Evolutionary conservation across 2,888 invertebrate species (phyloP).

Genomic region (Tachystola acroxantha): DNA sequence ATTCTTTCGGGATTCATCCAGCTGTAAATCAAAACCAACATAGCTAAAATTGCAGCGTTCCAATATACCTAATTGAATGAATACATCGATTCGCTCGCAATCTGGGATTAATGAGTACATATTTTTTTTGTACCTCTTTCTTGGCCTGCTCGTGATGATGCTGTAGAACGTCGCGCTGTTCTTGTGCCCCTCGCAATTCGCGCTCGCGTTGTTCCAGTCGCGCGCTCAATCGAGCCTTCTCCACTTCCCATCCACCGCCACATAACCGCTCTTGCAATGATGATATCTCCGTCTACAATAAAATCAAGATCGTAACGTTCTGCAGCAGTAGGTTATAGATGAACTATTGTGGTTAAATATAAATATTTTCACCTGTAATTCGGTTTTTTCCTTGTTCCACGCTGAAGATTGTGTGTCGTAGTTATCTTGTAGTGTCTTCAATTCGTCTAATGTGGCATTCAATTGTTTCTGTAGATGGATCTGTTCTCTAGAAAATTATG

Average conservation of each 20-base stretch:
- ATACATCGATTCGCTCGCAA: too few relatives aligned
- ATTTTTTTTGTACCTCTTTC: constrained; percentile 64
- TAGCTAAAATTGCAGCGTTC: neutral
- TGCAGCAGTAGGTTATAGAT: neutral
- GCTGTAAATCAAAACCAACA: constrained; percentile 47
- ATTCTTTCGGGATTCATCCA: constrained; percentile 88
- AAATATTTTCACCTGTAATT: constrained; percentile 76
- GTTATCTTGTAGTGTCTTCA: constrained; percentile 81
- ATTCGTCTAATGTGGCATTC: constrained; percentile 78
- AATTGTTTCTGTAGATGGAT: constrained; percentile 80
- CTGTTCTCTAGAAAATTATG: constrained; percentile 73
- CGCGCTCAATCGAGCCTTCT: constrained; percentile 83
- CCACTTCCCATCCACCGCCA: constrained; percentile 80
- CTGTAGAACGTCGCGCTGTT: constrained; percentile 84
- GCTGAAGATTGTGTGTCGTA: constrained; percentile 81
- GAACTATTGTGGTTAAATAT: neutral
- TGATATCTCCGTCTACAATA: constrained; percentile 51
- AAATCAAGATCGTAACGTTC: too few relatives aligned
- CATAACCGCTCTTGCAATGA: constrained; percentile 70
- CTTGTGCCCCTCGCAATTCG: constrained; percentile 85
- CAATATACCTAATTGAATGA: neutral
- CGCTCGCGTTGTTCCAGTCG: constrained; percentile 85
- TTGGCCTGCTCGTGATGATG: constrained; percentile 86
- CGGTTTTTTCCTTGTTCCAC: constrained; percentile 86
- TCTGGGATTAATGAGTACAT: neutral